Evolutionary conservation across 2,888 invertebrate species (phyloP).

Genomic region (Salticus scenicus): DNA sequence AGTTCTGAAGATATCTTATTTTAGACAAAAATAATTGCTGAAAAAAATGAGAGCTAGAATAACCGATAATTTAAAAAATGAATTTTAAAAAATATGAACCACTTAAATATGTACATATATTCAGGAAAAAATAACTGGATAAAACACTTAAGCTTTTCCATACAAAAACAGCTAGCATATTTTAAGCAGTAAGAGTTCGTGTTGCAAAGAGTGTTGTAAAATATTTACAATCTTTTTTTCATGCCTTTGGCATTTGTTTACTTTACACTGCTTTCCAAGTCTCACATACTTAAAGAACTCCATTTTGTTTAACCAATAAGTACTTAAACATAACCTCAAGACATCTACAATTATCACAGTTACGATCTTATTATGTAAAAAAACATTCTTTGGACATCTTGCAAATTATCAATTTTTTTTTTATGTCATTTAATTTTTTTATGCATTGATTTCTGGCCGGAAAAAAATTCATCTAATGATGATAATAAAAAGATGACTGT

Average conservation of each 20-base stretch:
- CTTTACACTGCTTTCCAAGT: constrained; percentile 26
- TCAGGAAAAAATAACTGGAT: constrained; percentile 15
- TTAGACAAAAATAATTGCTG: too few relatives aligned
- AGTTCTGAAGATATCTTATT: too few relatives aligned
- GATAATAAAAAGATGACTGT: neutral
- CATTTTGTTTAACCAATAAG: constrained; percentile 44
- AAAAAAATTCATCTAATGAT: constrained; percentile 11
- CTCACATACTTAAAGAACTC: constrained; percentile 31
- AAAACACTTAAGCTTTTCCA: constrained; percentile 27
- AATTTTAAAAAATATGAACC: constrained; percentile 33
- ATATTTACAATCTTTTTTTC: constrained; percentile 44
- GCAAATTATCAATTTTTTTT: constrained; percentile 10
- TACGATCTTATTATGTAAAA: constrained; percentile 35
- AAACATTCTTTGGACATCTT: constrained; percentile 65
- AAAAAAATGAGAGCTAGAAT: too few relatives aligned
- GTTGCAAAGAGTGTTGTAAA: constrained; percentile 27
- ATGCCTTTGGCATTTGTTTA: constrained; percentile 48
- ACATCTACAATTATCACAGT: constrained; percentile 54
- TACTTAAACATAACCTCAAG: constrained; percentile 38
- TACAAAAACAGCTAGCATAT: constrained; percentile 41
- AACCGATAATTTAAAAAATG: too few relatives aligned
- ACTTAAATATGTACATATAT: constrained; percentile 45
- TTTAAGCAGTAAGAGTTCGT: constrained; percentile 44
- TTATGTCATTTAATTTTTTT: constrained; percentile 30
- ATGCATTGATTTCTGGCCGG: constrained; percentile 11